These are phyloP conservation scores for Oreocharis arfaki DNA, from an alignment of 2,113 vertebrate species.

Conservation along the genomic window DNA sequence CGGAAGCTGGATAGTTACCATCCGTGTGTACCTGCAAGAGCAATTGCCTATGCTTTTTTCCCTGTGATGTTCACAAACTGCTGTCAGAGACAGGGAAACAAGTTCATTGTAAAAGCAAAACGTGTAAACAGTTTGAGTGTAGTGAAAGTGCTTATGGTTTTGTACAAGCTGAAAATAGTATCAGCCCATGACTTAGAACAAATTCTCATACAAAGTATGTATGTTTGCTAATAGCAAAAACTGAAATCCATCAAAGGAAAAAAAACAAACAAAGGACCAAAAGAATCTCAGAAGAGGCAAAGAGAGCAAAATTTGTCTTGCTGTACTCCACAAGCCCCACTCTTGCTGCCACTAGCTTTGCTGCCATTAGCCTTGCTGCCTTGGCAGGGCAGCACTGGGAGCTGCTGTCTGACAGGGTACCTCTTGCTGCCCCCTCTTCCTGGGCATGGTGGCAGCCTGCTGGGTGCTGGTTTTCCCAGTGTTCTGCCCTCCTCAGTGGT, in stretches of 20 bases:
- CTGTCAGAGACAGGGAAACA: not conserved
- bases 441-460: rapidly evolving
- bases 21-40: not conserved
- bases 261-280: not conserved
- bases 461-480: not conserved
- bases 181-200: not conserved
- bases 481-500: not conserved
- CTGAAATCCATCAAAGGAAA: not conserved
- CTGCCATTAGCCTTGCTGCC: rapidly evolving
- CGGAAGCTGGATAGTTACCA: not conserved
- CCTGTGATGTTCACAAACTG: not conserved
- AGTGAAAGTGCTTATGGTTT: not conserved
- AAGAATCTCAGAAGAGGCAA: not conserved
- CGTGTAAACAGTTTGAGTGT: not conserved
- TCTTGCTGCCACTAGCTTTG: not conserved
- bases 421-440: not conserved
- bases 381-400: not conserved
- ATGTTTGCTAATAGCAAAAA: not conserved
- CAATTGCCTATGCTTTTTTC: not conserved
- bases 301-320: not conserved
- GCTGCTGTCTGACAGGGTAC: rapidly evolving
- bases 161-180: not conserved
- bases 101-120: not conserved
- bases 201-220: not conserved
- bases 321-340: not conserved